Percentiles rank a stretch among this genome's conserved stretches.
Conservation (phyloP, 1,140 invertebrate species). For the Cheumatopsyche charites region DNA sequence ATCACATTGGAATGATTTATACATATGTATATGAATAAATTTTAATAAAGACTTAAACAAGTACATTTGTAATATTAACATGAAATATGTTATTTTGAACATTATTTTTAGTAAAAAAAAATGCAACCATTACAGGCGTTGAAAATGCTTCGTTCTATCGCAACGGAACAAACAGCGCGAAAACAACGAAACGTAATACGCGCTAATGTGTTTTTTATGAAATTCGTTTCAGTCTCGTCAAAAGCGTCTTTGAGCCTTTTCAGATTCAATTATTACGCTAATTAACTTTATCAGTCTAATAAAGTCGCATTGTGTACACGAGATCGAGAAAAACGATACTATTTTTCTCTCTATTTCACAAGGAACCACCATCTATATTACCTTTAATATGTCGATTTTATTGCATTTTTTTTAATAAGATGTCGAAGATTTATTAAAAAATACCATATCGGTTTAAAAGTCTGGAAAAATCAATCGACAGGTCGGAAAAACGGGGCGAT, state of each 20-base stretch:
- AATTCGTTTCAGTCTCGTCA: constrained; percentile 6
- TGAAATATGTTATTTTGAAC: too few species aligned
- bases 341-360: too few species aligned
- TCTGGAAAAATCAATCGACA: constrained; percentile 7
- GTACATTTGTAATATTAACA: too few species aligned
- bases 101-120: background rate
- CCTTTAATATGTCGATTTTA: too few species aligned
- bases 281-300: constrained; percentile 23
- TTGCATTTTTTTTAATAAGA: too few species aligned
- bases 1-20: too few species aligned
- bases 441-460: too few species aligned
- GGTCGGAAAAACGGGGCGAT: constrained; percentile 8
- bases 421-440: too few species aligned
- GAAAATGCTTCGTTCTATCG: background rate
- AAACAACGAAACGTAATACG: constrained; percentile 22
- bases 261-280: constrained; percentile 22
- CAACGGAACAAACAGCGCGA: background rate
- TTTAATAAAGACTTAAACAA: too few species aligned
- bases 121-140: background rate
- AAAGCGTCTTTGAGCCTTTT: constrained; percentile 16
- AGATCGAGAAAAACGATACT: constrained; percentile 1
- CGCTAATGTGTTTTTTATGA: constrained; percentile 25
- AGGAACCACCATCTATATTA: too few species aligned
- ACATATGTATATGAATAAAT: background rate
- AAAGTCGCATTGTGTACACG: background rate